Evolutionary conservation across 1,140 invertebrate species (phyloP).

Genomic region (Drosophila pachea): DNA sequence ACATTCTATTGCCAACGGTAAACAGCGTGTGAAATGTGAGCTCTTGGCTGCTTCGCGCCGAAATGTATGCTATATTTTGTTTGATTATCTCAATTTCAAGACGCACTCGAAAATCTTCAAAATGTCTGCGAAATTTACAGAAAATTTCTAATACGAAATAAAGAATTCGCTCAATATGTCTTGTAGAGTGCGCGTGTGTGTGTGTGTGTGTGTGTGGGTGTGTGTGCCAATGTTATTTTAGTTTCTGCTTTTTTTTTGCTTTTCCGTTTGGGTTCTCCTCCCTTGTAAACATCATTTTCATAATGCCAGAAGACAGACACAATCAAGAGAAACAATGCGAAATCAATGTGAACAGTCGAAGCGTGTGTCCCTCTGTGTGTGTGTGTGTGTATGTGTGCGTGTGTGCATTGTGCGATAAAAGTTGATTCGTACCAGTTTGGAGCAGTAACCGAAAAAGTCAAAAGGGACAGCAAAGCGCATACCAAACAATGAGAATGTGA

Average conservation of each 20-base stretch:
- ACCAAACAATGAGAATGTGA: conserved; percentile 54
- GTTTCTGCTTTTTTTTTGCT: conserved; percentile 14
- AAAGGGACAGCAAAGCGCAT: conserved; percentile 36
- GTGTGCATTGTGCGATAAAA: conserved; percentile 60
- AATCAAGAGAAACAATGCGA: conserved; percentile 50
- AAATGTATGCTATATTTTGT: background rate
- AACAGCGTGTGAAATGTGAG: too few species aligned
- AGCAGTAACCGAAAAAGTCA: conserved; percentile 60
- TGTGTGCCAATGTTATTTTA: conserved; percentile 5
- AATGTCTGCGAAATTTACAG: too few species aligned
- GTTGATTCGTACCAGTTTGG: conserved; percentile 70
- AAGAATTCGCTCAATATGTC: background rate
- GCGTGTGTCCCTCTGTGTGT: background rate
- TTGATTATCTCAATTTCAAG: too few species aligned
- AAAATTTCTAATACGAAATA: too few species aligned
- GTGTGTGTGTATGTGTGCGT: conserved; percentile 7
- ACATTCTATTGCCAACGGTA: too few species aligned
- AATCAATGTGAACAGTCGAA: conserved; percentile 54
- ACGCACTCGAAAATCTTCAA: too few species aligned
- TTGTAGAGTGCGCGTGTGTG: background rate
- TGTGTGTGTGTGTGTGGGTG: background rate
- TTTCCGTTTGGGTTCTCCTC: conserved; percentile 28
- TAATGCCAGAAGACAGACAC: conserved; percentile 47
- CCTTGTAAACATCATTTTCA: conserved; percentile 57
- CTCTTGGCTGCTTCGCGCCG: background rate